These are phyloP conservation scores for Lates japonicus DNA, from an alignment of 2,797 vertebrate species.

Conservation along the genomic window DNA sequence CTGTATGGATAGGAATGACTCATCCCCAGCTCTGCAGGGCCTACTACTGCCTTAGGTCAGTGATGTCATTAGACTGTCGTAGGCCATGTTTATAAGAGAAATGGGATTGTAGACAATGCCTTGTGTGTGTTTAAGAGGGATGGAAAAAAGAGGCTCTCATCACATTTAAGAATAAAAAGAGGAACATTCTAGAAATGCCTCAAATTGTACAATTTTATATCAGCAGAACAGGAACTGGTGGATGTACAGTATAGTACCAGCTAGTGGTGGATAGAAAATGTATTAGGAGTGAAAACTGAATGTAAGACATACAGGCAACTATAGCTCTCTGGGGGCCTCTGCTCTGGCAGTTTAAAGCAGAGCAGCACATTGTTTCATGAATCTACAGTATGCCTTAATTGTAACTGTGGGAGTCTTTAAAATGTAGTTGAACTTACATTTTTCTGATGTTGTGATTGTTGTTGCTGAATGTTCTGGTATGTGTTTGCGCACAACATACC, in stretches of 20 bases:
- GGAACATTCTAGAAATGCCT: background rate
- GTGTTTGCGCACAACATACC: background rate
- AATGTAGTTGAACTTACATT: background rate
- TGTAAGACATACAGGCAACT: background rate
- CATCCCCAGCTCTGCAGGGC: constrained; percentile 64
- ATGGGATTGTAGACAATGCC: constrained; percentile 20
- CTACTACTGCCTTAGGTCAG: constrained; percentile 57
- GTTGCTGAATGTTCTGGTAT: background rate
- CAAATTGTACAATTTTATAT: background rate
- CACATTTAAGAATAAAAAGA: background rate
- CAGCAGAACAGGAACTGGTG: background rate
- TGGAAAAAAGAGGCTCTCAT: background rate
- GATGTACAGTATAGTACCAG: background rate
- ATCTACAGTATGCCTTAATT: background rate
- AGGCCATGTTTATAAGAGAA: constrained; percentile 34
- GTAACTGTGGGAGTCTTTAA: background rate
- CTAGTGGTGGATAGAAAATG: background rate
- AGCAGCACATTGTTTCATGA: background rate
- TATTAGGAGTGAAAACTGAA: background rate
- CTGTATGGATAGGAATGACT: constrained; percentile 64
- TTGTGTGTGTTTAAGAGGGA: constrained; percentile 17
- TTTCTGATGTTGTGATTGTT: background rate
- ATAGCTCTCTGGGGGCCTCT: constrained; percentile 70
- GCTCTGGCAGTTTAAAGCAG: constrained; percentile 48
- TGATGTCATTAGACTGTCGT: no score